Percentiles rank a stretch among this genome's conserved stretches.
Evolutionary conservation across 2,113 vertebrate species (phyloP).

Genomic region (Campylomormyrus numenius): DNA sequence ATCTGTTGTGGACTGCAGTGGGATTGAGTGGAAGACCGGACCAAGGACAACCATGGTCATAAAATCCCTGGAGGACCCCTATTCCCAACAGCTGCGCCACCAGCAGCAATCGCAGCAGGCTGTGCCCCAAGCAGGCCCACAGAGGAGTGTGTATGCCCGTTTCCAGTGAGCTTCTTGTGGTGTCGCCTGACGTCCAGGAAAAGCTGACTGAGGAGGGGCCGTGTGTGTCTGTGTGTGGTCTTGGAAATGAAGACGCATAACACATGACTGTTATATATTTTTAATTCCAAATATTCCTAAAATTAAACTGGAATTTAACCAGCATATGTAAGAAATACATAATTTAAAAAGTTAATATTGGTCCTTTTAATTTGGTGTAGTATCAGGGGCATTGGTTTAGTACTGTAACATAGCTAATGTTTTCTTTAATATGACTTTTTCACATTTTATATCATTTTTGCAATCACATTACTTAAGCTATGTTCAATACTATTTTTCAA

Average conservation of each 20-base stretch:
- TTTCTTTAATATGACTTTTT: neutral
- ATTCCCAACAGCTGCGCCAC: slow-evolving; percentile 71
- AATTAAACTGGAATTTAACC: neutral
- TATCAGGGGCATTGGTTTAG: neutral
- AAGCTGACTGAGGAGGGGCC: neutral
- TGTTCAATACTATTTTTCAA: neutral
- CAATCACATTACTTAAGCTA: neutral
- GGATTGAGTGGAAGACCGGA: slow-evolving; percentile 73
- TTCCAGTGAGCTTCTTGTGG: slow-evolving; percentile 43
- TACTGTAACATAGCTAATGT: neutral
- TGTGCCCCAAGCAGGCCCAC: slow-evolving; percentile 34
- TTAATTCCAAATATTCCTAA: neutral
- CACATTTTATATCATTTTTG: neutral
- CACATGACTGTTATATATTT: neutral
- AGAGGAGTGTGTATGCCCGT: slow-evolving; percentile 58
- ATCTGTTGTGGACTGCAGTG: slow-evolving; percentile 82
- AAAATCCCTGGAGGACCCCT: slow-evolving; percentile 73
- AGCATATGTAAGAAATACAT: neutral
- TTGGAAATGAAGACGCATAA: neutral
- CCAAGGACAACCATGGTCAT: slow-evolving; percentile 71
- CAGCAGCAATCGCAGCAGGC: slow-evolving; percentile 56
- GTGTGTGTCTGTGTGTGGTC: neutral
- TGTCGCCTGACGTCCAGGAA: neutral
- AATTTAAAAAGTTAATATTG: neutral
- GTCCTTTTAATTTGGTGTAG: neutral